These are phyloP conservation scores for Dysmachus trigonus DNA, from an alignment of 2,888 invertebrate genomes.

Conservation along the genomic window DNA sequence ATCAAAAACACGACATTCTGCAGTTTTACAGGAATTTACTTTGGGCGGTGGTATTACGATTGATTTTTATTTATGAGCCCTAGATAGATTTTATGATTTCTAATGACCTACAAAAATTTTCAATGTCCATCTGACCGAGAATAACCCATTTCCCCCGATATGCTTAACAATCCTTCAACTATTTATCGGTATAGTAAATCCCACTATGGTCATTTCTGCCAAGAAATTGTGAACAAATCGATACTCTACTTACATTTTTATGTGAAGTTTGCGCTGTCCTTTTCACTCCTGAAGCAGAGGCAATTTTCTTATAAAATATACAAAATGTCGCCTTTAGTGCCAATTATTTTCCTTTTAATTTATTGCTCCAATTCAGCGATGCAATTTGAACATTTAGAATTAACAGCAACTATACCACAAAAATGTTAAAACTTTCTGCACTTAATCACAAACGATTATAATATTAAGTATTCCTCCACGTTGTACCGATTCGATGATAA, in stretches of 20 bases:
- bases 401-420: not conserved
- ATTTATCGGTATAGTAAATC: constrained; percentile 12
- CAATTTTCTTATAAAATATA: constrained; percentile 26
- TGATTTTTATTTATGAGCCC: not conserved
- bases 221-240: constrained; percentile 44
- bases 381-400: not conserved
- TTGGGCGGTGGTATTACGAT: not conserved
- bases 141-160: constrained; percentile 3
- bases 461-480: not conserved
- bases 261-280: constrained; percentile 44
- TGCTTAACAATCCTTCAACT: not conserved
- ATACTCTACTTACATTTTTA: constrained; percentile 51
- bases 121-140: not conserved
- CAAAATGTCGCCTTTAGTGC: constrained; percentile 31
- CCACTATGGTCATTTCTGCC: not conserved
- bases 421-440: not conserved
- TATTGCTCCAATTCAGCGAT: not conserved
- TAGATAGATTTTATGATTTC: not conserved
- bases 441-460: constrained; percentile 4
- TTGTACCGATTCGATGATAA: constrained; percentile 28
- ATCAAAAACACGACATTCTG: not conserved
- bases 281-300: constrained; percentile 31
- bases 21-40: not conserved
- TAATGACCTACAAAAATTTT: not conserved
- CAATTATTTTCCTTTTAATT: not conserved